Base-by-base conservation (phyloP, 2,888 invertebrate species). In the Rutpela maculata region DNA sequence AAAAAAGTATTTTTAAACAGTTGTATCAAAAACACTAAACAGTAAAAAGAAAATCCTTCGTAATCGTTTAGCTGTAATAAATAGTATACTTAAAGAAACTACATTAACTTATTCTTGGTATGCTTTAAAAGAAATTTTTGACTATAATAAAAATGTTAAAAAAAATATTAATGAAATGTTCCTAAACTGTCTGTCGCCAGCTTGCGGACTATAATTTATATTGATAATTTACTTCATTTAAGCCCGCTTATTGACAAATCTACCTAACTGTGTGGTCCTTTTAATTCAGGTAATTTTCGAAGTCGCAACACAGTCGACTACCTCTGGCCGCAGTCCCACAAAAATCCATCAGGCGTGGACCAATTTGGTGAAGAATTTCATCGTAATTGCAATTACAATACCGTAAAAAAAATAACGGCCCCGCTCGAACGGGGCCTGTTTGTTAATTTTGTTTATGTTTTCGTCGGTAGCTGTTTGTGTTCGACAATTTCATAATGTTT, bases 401-500 rank as follows among this genome's bases (percentile, higher is more conserved):
- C 50, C 50, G 50, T 50, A 50, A 50, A 50, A 50, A 26, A 50
- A 50, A 50, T 50, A 50, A 50, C 17, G 50, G 50, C n/a, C n/a
- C n/a, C 2, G n/a, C 50, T 50, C 12, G 1, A 50, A 50, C 50
- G 50, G 50, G 50, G 3, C 50, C 15, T n/a, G 50, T 50, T 15
- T 50, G 50, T 50, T 63, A 26, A 35, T 63, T 35, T 65, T 38
- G 65, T 65, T 43, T 65, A 43, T 43, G 18, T 43, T 65, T 65
- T 19, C 7, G 65, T 65, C 26, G 63, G 31, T 35, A 35, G 63
- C 26, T 63, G 63, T 63, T 63, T 63, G 31, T 35, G 43, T 65
- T 38, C 11, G 65, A 43, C 18, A 65, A 43, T 65, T 38, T 65
- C 65, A 38, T 65, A 65, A 65, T 65, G 65, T 65, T 65, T 65